Percentiles rank a stretch among this genome's conserved stretches.
These are phyloP conservation scores for Aurelia aurita DNA, from an alignment of 30 jellyfish, hydroid and myxozoan species.

Conservation along the genomic window DNA sequence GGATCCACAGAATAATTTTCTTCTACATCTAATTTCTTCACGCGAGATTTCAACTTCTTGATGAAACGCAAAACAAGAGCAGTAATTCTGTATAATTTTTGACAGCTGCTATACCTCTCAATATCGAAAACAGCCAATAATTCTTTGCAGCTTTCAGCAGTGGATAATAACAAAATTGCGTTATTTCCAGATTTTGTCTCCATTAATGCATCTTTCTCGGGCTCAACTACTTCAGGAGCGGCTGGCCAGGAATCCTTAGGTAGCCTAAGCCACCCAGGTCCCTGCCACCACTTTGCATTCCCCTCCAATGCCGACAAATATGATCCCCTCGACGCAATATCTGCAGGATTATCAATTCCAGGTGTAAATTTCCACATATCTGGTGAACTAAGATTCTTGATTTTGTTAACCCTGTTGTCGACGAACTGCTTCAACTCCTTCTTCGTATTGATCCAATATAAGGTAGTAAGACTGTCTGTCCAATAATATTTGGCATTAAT, in stretches of 20 bases:
- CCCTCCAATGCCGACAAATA: neutral
- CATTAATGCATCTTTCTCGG: neutral
- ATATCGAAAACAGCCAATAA: neutral
- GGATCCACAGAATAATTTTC: no score
- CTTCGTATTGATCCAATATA: neutral
- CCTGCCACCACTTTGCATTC: neutral
- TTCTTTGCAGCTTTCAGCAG: neutral
- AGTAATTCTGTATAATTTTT: no score
- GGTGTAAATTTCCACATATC: neutral
- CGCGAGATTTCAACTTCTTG: no score
- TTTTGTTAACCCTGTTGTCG: neutral
- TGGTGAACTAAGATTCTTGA: neutral
- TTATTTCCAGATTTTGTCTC: neutral
- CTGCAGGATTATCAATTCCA: neutral
- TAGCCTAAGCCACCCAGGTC: conserved; percentile 4
- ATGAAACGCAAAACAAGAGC: no score
- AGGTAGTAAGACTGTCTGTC: neutral
- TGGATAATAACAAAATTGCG: neutral
- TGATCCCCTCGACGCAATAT: neutral
- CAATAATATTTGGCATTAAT: neutral
- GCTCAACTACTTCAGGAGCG: neutral
- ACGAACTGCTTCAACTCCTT: conserved; percentile 1
- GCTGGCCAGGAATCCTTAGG: conserved; percentile 6
- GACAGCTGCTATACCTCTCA: neutral
- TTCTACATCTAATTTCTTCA: no score